These are phyloP conservation scores for Euphydryas editha DNA, from an alignment of 2,888 invertebrate species.

Conservation along the genomic window DNA sequence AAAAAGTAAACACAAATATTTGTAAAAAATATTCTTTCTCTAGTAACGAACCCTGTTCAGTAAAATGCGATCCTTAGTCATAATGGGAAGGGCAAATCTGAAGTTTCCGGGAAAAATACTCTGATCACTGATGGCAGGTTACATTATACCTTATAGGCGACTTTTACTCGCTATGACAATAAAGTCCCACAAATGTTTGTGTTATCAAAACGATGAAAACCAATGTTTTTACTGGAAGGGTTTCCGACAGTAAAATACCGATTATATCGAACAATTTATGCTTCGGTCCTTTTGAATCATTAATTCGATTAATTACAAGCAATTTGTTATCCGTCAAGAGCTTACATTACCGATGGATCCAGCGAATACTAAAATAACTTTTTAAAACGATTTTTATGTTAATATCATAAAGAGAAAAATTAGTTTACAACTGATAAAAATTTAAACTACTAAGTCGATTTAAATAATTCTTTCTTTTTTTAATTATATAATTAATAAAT, in stretches of 20 bases:
- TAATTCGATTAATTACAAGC: no score
- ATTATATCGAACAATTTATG: not conserved
- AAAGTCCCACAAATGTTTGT: slow-evolving; percentile 13
- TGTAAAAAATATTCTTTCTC: slow-evolving; percentile 36
- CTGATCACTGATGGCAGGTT: slow-evolving; percentile 39
- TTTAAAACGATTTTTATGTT: no score
- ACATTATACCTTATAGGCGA: slow-evolving; percentile 28
- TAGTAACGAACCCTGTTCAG: slow-evolving; percentile 41
- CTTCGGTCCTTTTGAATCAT: no score
- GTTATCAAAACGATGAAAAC: not conserved
- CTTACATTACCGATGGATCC: no score
- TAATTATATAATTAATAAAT: no score
- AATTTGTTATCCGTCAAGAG: no score
- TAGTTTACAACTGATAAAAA: no score
- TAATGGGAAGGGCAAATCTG: slow-evolving; percentile 42
- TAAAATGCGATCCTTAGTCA: slow-evolving; percentile 38
- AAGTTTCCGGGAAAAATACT: slow-evolving; percentile 43
- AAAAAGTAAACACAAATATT: slow-evolving; percentile 37
- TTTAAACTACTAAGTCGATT: no score
- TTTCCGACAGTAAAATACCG: not conserved
- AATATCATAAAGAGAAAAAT: no score
- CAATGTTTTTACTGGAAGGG: not conserved
- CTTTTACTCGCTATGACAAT: slow-evolving; percentile 20
- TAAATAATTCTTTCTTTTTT: no score
- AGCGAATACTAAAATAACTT: no score